Percentiles rank a stretch among this genome's conserved stretches.
Conservation (phyloP, 2,888 invertebrate species). For the Neria commutata region DNA sequence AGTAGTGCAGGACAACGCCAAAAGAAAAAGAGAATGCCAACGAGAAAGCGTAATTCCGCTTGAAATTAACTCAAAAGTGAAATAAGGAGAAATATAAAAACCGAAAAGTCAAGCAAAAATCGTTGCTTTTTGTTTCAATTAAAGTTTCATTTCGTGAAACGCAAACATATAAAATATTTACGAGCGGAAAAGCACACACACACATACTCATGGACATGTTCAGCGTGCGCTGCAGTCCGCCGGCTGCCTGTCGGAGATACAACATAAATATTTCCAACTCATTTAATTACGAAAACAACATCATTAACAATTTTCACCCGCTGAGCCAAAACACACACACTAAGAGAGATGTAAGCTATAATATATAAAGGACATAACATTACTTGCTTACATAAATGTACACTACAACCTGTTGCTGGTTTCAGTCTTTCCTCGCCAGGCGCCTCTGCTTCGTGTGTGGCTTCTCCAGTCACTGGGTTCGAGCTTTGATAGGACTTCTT, state of each 20-base stretch:
- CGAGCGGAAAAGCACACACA: not conserved
- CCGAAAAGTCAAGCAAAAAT: not conserved
- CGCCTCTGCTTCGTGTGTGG: no score
- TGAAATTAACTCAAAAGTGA: not conserved
- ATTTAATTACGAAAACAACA: constrained; percentile 52
- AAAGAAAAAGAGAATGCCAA: not conserved
- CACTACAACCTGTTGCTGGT: no score
- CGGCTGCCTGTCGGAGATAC: no score
- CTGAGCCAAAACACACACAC: no score
- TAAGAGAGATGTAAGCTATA: no score
- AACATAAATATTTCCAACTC: constrained; percentile 44
- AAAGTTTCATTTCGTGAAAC: not conserved
- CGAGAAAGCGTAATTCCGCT: not conserved
- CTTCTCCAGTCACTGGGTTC: no score
- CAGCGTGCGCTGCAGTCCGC: no score
- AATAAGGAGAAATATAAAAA: not conserved
- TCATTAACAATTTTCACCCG: constrained; percentile 47
- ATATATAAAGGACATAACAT: no score
- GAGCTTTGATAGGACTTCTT: no score
- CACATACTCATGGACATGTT: no score
- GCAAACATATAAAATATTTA: not conserved
- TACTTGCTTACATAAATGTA: no score
- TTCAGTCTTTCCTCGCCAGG: no score
- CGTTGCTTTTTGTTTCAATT: not conserved
- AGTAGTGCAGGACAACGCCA: not conserved